phyloP scores from a whole-genome alignment of 2,113 vertebrate species.

The Scopus umbretta region DNA sequence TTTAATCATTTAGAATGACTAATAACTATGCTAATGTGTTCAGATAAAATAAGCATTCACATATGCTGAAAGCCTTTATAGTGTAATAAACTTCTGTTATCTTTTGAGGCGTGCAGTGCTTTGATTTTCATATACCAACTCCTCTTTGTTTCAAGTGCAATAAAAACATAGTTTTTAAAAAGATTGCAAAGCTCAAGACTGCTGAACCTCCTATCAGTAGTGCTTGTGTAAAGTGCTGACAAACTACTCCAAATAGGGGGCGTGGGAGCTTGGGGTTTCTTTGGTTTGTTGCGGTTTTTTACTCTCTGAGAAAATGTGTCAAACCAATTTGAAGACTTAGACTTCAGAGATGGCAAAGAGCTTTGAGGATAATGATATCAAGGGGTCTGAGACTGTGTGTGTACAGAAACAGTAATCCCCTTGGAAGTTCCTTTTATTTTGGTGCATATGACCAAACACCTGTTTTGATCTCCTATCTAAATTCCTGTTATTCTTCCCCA shows the following conservation, averaged over 20 bases:
- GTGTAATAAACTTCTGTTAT: constrained; percentile 52
- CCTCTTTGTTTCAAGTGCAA: constrained; percentile 33
- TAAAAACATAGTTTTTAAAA: not conserved
- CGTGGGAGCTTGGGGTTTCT: not conserved
- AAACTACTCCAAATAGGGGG: rapidly evolving
- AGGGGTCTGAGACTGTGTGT: not conserved
- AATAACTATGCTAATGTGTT: constrained; percentile 63
- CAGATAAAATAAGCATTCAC: constrained; percentile 52
- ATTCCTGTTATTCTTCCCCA: not conserved
- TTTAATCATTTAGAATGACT: constrained; percentile 40
- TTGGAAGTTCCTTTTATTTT: not conserved
- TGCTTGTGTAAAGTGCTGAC: not conserved
- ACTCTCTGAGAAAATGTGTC: not conserved
- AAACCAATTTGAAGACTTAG: not conserved
- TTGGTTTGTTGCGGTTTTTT: not conserved
- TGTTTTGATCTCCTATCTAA: not conserved
- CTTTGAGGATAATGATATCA: not conserved
- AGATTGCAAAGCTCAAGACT: not conserved
- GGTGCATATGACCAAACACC: not conserved
- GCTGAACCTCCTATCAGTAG: not conserved
- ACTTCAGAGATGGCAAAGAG: not conserved
- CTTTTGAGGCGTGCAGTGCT: constrained; percentile 9
- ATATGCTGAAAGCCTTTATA: constrained; percentile 47
- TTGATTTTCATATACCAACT: constrained; percentile 28
- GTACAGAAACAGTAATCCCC: not conserved